These are phyloP conservation scores for Ptilodon capucinus DNA, from an alignment of 2,888 invertebrate genomes.

Conservation along the genomic window DNA sequence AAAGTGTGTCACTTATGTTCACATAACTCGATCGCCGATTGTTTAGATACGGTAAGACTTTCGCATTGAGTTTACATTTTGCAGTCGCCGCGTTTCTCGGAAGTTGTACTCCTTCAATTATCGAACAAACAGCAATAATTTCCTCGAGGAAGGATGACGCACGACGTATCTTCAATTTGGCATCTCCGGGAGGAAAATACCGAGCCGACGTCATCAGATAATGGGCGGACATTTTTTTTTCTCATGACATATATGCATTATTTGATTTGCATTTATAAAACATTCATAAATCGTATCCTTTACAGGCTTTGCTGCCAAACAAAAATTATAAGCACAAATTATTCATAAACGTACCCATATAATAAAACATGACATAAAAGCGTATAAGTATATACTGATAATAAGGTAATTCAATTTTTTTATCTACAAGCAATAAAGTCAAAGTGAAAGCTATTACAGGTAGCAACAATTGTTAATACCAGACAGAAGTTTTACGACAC, in stretches of 20 bases:
- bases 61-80: constrained; percentile 8
- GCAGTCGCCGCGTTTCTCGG: constrained; percentile 18
- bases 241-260: constrained; percentile 15
- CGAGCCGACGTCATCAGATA: constrained; percentile 13
- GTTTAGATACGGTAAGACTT: not conserved
- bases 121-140: constrained; percentile 21
- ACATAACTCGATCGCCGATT: constrained; percentile 1
- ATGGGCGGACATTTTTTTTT: constrained; percentile 11
- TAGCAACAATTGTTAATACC: constrained; percentile 39
- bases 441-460: constrained; percentile 29
- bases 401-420: constrained; percentile 8
- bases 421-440: constrained; percentile 10
- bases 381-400: constrained; percentile 1
- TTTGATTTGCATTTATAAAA: constrained; percentile 11
- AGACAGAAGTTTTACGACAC: constrained; percentile 37
- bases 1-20: constrained; percentile 5
- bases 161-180: constrained; percentile 28
- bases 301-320: not conserved
- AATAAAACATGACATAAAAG: not conserved
- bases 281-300: not conserved
- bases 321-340: not conserved
- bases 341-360: too few species aligned
- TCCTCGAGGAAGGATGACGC: constrained; percentile 30
- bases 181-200: constrained; percentile 25
- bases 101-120: constrained; percentile 20